Evolutionary conservation across 2,797 vertebrate species (phyloP), one percentile per base, ranked within the genome.

Genomic region (Sarcoramphus papa): DNA sequence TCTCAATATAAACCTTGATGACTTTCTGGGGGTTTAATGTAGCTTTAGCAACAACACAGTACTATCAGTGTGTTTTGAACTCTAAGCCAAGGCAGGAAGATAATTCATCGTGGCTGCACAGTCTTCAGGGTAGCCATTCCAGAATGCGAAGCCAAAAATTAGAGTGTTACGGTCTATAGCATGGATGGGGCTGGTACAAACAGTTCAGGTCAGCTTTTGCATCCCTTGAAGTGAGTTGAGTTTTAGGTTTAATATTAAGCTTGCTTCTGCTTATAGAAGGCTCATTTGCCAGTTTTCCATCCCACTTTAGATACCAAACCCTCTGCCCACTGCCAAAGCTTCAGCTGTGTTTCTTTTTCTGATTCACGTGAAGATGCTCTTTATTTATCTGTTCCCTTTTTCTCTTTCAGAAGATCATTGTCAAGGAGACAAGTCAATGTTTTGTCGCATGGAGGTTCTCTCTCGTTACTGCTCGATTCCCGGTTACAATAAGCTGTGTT

Each of bases 401-500:
- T 99, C 95, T 99, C 97, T 99, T 99, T 96, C 99, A 99, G 99
- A 98, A 97, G 97, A 95, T 74, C 98, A 97, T 97, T 99, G 99
- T 98, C 98, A 98, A 98, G 98, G 98, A 90, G 99, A 99, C 98
- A 99, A 99, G 96, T 99, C 99, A 41, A 97, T 98, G 93, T 99
- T 99, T 97, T 99, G 99, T 97, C 98, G 98, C 93, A 99, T 99
- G 99, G 99, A 99, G 75, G 98, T 97, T 93, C 98, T 99, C 95
- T 98, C 98, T 88, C 99, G 98, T 35, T 98, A 99, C 97, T 99
- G 99, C 98, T 97, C 98, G 59, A 98, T 99, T 77, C 98, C 99
- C 27, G 98, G 98, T 81, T 99, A 98, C 97, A 98, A 98, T 93
- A 99, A 98, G 87, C 98, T 99, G 85, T 99, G 99, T 97, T 99